These are phyloP conservation scores for Hipparchia semele DNA, from an alignment of 2,888 invertebrate species.

Conservation along the genomic window DNA sequence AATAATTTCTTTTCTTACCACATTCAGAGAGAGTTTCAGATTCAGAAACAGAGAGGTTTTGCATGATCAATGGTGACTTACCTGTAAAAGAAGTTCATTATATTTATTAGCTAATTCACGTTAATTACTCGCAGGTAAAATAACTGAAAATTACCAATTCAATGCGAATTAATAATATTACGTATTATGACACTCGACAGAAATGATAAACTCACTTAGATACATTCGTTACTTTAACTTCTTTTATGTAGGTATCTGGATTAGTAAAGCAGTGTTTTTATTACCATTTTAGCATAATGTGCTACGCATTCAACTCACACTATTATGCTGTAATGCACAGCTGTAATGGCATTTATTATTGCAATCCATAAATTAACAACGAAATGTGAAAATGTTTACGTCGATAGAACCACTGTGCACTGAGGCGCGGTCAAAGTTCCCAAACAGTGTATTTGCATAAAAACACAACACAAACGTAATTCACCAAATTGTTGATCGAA, in stretches of 20 bases:
- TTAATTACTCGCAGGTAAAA: not conserved
- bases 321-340: not conserved
- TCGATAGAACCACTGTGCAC: not conserved
- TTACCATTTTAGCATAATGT: not conserved
- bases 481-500: not conserved
- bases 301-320: not conserved
- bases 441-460: constrained; percentile 26
- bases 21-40: too few relatives aligned
- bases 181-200: too few relatives aligned
- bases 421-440: not conserved
- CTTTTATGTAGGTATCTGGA: too few relatives aligned
- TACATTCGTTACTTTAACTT: too few relatives aligned
- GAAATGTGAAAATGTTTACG: not conserved
- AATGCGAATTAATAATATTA: too few relatives aligned
- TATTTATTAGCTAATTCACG: not conserved
- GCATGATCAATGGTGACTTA: not conserved
- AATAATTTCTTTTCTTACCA: not conserved
- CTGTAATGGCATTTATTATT: not conserved
- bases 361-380: constrained; percentile 2
- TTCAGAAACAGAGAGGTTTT: not conserved
- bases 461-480: constrained; percentile 19
- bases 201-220: too few relatives aligned
- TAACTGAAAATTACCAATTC: too few relatives aligned
- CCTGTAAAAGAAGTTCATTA: not conserved
- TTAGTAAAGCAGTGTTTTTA: too few relatives aligned